phyloP scores from a whole-genome alignment of 2,113 vertebrate genomes.

The Calidris pugnax region DNA sequence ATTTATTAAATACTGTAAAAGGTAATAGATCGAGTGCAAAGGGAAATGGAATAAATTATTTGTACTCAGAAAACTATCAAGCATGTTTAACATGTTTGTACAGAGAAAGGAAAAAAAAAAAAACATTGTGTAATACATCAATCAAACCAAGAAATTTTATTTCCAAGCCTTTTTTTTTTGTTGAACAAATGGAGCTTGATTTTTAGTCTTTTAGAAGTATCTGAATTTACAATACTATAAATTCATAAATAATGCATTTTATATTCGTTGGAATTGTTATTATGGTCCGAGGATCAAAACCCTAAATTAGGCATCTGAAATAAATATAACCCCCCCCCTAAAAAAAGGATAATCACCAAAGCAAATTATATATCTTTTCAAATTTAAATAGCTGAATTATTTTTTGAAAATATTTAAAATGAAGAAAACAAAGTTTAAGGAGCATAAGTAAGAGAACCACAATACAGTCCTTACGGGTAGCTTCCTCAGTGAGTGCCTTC shows the following conservation, averaged over 20 bases:
- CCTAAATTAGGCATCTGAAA: conserved; percentile 55
- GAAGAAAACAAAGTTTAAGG: neutral
- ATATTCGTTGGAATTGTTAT: conserved; percentile 25
- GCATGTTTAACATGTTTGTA: conserved; percentile 51
- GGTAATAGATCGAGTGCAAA: conserved; percentile 32
- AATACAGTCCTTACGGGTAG: accelerated
- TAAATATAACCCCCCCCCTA: conserved; percentile 40
- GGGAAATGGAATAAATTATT: conserved; percentile 57
- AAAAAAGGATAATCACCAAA: conserved; percentile 57
- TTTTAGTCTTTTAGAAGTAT: conserved; percentile 48
- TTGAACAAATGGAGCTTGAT: conserved; percentile 61
- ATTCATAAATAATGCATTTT: conserved; percentile 66
- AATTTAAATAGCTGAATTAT: conserved; percentile 49
- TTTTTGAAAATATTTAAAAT: conserved; percentile 63
- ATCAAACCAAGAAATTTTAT: conserved; percentile 36
- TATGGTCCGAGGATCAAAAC: conserved; percentile 43
- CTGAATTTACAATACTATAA: conserved; percentile 35
- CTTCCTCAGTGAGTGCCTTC: neutral
- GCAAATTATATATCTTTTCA: conserved; percentile 60
- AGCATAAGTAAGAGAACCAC: neutral
- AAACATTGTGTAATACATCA: conserved; percentile 42
- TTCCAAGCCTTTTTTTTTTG: conserved; percentile 47
- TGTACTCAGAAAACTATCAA: conserved; percentile 11
- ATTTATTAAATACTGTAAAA: conserved; percentile 67
- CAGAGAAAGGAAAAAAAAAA: neutral